Conservation (phyloP, 2,797 vertebrate genomes). For the Naso thynnoides region DNA sequence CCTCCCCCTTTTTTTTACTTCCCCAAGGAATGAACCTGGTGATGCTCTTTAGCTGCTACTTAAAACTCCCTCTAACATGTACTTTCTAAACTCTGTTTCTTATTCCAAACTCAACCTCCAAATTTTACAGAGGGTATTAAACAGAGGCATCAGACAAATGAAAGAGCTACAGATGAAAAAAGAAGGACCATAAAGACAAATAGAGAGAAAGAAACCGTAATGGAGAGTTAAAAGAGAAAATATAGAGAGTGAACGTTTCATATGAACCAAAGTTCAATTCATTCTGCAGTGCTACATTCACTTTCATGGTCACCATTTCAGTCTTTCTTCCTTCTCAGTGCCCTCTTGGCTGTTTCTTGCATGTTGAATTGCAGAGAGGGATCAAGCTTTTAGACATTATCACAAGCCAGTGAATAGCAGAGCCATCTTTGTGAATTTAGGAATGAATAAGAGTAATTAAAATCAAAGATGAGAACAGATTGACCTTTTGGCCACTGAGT, state of each 20-base stretch:
- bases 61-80: constrained; percentile 46
- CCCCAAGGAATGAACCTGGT: constrained; percentile 41
- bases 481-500: constrained; percentile 29
- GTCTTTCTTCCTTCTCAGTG: constrained; percentile 12
- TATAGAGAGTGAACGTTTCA: not conserved
- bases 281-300: constrained; percentile 16
- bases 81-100: constrained; percentile 44
- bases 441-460: constrained; percentile 40
- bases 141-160: constrained; percentile 20
- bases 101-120: constrained; percentile 47
- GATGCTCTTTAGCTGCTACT: constrained; percentile 51
- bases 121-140: constrained; percentile 32
- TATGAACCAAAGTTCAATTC: constrained; percentile 22
- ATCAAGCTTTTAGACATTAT: constrained; percentile 28
- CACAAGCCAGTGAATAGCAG: constrained; percentile 29
- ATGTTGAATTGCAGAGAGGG: constrained; percentile 16
- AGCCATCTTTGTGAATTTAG: constrained; percentile 48
- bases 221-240: constrained; percentile 7
- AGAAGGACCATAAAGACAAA: not conserved
- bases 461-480: constrained; percentile 41
- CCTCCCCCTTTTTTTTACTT: constrained; percentile 41
- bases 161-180: constrained; percentile 25
- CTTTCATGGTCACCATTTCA: constrained; percentile 32
- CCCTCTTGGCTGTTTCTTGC: constrained; percentile 13
- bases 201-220: not conserved